phyloP scores from a whole-genome alignment of 2,797 vertebrate genomes.

The Enteromius mattozi region DNA sequence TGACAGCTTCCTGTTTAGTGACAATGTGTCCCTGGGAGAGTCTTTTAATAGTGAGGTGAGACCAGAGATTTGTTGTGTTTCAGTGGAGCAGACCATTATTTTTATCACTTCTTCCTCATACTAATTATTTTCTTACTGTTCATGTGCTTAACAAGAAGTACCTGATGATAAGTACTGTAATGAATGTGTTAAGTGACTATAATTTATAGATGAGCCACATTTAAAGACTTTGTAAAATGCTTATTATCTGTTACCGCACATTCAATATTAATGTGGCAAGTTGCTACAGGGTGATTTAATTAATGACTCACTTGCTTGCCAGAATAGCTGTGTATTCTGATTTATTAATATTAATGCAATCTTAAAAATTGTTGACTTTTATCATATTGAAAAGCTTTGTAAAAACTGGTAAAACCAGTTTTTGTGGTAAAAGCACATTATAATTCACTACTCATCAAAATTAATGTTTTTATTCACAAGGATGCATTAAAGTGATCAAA shows the following conservation, averaged over 20 bases:
- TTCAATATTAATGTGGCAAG: not conserved
- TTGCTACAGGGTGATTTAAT: not conserved
- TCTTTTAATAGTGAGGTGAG: constrained; percentile 87
- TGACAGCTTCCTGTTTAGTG: constrained; percentile 79
- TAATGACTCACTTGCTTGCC: not conserved
- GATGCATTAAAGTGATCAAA: not conserved
- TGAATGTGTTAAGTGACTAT: not conserved
- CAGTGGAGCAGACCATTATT: not conserved
- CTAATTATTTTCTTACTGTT: not conserved
- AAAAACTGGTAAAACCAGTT: not conserved
- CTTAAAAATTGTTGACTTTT: not conserved
- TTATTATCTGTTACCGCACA: not conserved
- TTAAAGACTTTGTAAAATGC: not conserved
- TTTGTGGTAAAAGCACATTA: not conserved
- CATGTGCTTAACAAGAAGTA: not conserved
- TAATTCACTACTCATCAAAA: not conserved
- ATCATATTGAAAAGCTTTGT: not conserved
- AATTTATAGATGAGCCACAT: not conserved
- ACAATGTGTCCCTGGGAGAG: constrained; percentile 85
- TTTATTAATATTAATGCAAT: not conserved
- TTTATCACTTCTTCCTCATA: not conserved
- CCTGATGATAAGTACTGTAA: not conserved
- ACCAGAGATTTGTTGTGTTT: not conserved
- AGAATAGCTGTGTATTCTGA: not conserved
- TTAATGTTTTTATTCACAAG: not conserved